These are phyloP conservation scores for Bradypodion pumilum DNA, from an alignment of 2,797 vertebrate genomes.

Conservation along the genomic window DNA sequence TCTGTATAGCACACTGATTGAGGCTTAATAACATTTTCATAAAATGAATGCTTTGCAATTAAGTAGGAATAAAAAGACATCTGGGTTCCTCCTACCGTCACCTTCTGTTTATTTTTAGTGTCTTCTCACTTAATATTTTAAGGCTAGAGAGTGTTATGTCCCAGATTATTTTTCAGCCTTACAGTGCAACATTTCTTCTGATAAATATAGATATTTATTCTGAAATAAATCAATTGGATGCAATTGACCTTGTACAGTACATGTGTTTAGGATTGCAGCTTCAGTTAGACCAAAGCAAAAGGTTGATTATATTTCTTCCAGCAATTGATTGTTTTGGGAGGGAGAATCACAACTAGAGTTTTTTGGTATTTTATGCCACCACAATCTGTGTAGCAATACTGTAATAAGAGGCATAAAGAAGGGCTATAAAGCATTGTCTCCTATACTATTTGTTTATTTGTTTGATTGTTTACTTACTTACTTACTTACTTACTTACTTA, in stretches of 20 bases:
- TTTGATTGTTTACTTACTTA: too few species aligned
- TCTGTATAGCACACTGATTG: constrained; percentile 61
- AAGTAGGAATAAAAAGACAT: constrained; percentile 56
- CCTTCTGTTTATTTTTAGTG: constrained; percentile 42
- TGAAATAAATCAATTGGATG: background rate
- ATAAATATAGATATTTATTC: background rate
- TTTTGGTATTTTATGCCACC: background rate
- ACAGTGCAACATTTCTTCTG: background rate
- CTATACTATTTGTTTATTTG: too few species aligned
- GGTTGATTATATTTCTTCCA: background rate
- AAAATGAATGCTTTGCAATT: constrained; percentile 65
- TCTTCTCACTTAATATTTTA: background rate
- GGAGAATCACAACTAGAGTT: background rate
- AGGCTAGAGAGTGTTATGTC: background rate
- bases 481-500: too few species aligned
- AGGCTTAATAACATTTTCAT: constrained; percentile 58
- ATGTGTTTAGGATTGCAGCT: background rate
- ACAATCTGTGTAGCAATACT: constrained; percentile 28
- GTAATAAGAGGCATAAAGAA: too few species aligned
- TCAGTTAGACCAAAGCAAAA: background rate
- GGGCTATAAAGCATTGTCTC: background rate
- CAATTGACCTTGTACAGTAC: background rate
- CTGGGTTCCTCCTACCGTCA: constrained; percentile 53
- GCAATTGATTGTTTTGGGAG: background rate
- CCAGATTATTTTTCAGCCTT: background rate